Evolutionary conservation across 2,888 invertebrate genomes (phyloP), one percentile per base, ranked within the genome.

Genomic region (Drosophila mercatorum): DNA sequence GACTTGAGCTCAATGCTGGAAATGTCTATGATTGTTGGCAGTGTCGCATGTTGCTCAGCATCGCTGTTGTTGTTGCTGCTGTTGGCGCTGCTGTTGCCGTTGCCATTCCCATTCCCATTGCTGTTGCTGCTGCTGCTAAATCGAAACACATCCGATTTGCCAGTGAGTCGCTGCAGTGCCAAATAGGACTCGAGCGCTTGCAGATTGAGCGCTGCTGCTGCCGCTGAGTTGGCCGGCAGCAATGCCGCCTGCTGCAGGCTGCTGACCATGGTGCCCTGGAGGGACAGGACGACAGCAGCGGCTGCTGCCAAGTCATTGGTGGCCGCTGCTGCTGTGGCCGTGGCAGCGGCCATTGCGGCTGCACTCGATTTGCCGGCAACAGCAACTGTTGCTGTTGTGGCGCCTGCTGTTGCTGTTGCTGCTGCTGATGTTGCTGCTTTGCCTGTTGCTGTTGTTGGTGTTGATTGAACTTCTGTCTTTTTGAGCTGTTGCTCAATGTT

Each of bases 111-210:
- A 17, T 17, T 17, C 17, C 17, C 17, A 17, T 17, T 17, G 46
- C n/a, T 70, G 66, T 14, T 51, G 52, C 7, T 65, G 56, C 12
- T 70, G 58, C 2, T 66, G 58, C 76, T 90, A 60, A 92, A 92
- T 91, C 95, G 95, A 76, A 96, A 92, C 68, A 96, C 96, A 89
- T 96, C 96, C 89, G 95, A 94, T 90, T 95, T 95, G 52, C 94
- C 93, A 56, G 96, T 96, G 60, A 97, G 94, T 78, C 97, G 95
- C 93, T 97, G 97, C 74, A 97, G 93, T 56, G 97, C 96, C 92
- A 97, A 94, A 93, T 97, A 97, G 51, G 97, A 97, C 94, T 97
- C 97, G 72, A 97, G 93, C 36, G 97, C 97, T 93, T 97, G 97
- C 41, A 97, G 94, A 92, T 97, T 97, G 26, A 97, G 94, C 0